Evolutionary conservation across 2,888 invertebrate genomes (phyloP).

Genomic region (Amphipoea oculea): DNA sequence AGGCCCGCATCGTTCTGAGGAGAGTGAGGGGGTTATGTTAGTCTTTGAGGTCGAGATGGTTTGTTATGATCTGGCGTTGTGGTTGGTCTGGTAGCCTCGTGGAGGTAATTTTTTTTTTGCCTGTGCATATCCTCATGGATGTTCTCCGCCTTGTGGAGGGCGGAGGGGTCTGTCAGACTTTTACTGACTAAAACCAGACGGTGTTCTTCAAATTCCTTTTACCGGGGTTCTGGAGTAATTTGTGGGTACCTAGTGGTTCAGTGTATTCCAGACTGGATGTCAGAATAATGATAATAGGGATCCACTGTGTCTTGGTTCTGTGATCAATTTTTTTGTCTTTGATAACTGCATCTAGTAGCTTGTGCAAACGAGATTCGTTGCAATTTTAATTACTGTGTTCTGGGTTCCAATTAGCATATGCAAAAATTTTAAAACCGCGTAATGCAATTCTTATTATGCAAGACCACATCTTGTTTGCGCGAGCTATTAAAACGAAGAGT

Average conservation of each 20-base stretch:
- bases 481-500: conserved; percentile 4
- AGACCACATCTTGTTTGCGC: conserved; percentile 26
- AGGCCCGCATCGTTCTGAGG: conserved; percentile 93
- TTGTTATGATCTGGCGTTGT: neutral
- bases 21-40: conserved; percentile 20
- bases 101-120: neutral
- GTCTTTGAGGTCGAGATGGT: neutral
- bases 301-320: neutral
- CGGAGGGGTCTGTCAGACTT: neutral
- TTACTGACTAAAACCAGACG: neutral
- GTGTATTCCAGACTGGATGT: neutral
- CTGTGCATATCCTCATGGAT: neutral
- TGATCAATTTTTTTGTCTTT: neutral
- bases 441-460: conserved; percentile 12
- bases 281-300: neutral
- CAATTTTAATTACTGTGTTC: neutral
- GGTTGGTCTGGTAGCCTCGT: neutral
- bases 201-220: neutral
- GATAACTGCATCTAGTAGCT: neutral
- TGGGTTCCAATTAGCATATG: conserved; percentile 10
- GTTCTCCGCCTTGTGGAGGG: neutral
- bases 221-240: neutral
- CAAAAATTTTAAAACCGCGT: neutral
- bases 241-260: neutral
- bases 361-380: neutral